phyloP scores from a whole-genome alignment of 2,113 vertebrate genomes.

The Bujurquina vittata region DNA sequence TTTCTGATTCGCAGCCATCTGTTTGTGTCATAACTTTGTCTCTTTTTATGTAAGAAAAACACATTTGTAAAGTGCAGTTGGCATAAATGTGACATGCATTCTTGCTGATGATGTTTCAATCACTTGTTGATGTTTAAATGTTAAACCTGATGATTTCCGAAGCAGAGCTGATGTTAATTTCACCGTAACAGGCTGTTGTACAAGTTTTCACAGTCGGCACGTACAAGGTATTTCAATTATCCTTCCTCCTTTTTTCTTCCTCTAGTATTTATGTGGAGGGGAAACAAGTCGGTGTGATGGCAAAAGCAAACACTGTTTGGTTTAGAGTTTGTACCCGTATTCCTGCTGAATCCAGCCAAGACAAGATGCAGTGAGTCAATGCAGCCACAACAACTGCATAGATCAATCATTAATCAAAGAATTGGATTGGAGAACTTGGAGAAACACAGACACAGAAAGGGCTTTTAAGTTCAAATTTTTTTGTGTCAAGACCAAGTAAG shows the following conservation, averaged over 20 bases:
- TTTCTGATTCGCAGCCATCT: neutral
- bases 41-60: neutral
- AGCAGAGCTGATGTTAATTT: neutral
- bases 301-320: constrained; percentile 35
- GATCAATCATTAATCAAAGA: constrained; percentile 55
- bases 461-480: neutral
- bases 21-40: neutral
- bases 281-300: neutral
- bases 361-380: constrained; percentile 35
- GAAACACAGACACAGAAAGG: neutral
- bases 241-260: neutral
- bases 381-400: neutral
- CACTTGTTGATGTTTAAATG: constrained; percentile 1
- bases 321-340: neutral
- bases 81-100: neutral
- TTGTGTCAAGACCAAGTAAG: neutral
- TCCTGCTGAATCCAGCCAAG: constrained; percentile 51
- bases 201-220: neutral
- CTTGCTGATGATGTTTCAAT: neutral
- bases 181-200: neutral
- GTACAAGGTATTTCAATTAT: neutral
- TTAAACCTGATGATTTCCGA: neutral
- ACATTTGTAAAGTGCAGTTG: neutral
- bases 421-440: neutral
- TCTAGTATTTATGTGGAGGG: too few species aligned